Conservation (phyloP, 1,140 invertebrate genomes). For the Polypedilum vanderplanki region DNA sequence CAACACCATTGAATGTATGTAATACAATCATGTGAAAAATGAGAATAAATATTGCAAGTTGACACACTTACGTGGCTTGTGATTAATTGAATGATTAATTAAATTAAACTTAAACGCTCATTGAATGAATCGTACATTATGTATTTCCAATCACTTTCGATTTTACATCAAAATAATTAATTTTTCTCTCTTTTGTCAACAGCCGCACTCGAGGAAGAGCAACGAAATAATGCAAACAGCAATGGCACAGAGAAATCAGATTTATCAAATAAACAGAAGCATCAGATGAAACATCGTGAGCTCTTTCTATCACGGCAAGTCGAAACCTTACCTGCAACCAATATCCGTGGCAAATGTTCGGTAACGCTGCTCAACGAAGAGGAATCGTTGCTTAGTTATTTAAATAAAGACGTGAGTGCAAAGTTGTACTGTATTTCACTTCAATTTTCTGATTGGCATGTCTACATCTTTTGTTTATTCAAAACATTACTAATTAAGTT, state of each 20-base stretch:
- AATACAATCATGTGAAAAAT: background rate
- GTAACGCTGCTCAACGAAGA: constrained; percentile 98
- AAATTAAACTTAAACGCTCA: background rate
- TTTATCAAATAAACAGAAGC: constrained; percentile 68
- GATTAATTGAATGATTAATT: constrained; percentile 20
- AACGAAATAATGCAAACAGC: constrained; percentile 20
- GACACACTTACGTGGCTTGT: background rate
- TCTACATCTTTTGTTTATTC: background rate
- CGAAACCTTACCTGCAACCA: constrained; percentile 94
- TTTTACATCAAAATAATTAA: background rate
- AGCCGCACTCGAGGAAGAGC: constrained; percentile 49
- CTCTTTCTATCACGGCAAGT: constrained; percentile 96
- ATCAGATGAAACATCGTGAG: constrained; percentile 95
- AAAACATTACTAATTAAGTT: background rate
- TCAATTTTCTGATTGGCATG: background rate
- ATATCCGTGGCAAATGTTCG: constrained; percentile 97
- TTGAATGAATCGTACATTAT: background rate
- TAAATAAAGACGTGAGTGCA: constrained; percentile 84
- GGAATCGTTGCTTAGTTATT: constrained; percentile 89
- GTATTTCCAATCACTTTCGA: background rate
- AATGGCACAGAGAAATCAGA: constrained; percentile 21
- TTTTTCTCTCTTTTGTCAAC: constrained; percentile 27
- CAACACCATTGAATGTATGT: background rate
- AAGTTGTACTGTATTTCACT: constrained; percentile 32
- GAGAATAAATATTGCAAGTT: background rate